Evolutionary conservation across 2,797 vertebrate genomes (phyloP).

Genomic region (Gymnocypris eckloni): DNA sequence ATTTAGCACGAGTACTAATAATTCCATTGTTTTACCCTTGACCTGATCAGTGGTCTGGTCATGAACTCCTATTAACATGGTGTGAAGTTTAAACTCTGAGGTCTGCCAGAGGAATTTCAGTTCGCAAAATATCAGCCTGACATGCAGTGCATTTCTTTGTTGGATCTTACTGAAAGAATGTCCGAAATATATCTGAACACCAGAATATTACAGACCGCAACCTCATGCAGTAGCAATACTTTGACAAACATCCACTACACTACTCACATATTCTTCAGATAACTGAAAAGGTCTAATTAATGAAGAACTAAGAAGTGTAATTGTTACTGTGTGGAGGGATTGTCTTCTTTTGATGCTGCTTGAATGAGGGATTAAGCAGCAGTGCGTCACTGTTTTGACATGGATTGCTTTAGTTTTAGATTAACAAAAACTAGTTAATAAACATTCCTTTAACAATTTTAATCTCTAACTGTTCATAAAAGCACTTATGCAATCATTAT

Average conservation of each 20-base stretch:
- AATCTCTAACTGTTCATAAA: not conserved
- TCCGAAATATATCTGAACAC: not conserved
- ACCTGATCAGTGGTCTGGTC: conserved; percentile 43
- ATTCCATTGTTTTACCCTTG: conserved; percentile 31
- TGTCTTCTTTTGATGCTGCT: not conserved
- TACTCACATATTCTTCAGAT: not conserved
- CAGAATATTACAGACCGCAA: not conserved
- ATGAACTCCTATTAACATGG: conserved; percentile 27
- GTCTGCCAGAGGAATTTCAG: not conserved
- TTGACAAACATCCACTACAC: not conserved
- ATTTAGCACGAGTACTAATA: not conserved
- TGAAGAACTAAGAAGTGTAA: not conserved
- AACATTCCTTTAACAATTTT: not conserved
- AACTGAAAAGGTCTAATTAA: not conserved
- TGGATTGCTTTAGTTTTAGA: not conserved
- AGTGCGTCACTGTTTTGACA: not conserved
- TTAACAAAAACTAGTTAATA: not conserved
- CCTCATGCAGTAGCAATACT: not conserved
- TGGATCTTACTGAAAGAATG: not conserved
- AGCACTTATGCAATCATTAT: not conserved
- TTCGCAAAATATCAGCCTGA: not conserved
- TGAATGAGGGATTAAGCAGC: not conserved
- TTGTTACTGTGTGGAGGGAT: not conserved
- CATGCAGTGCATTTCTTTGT: not conserved
- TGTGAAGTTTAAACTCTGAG: conserved; percentile 22